Conservation (phyloP, 2,113 vertebrate species). For the Actenoides lindsayi region DNA sequence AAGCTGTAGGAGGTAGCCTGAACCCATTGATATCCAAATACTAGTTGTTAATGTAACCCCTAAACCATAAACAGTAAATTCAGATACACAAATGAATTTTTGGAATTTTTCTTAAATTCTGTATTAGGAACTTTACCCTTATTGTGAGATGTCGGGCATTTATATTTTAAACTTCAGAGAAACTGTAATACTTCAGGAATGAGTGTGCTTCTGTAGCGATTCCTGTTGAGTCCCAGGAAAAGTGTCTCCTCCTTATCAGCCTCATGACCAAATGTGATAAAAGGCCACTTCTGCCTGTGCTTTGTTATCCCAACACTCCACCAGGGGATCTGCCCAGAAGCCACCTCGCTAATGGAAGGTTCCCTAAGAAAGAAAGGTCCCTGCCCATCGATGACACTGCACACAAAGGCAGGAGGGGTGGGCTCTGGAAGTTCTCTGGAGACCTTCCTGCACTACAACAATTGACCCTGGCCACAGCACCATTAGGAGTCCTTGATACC, state of each 20-base stretch:
- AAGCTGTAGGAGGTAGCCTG: neutral
- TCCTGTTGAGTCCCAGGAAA: neutral
- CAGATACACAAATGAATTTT: neutral
- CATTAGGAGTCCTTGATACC: slow-evolving; percentile 36
- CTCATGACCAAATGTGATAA: neutral
- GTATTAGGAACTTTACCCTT: neutral
- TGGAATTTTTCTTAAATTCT: neutral
- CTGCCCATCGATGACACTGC: neutral
- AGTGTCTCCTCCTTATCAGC: slow-evolving; percentile 2
- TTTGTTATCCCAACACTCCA: slow-evolving; percentile 7
- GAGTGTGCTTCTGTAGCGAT: neutral
- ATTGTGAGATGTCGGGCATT: neutral
- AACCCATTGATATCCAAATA: neutral
- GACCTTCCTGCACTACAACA: slow-evolving; percentile 21
- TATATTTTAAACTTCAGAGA: neutral
- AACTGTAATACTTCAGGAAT: neutral
- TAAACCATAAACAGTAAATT: neutral
- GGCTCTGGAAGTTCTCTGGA: slow-evolving; percentile 4
- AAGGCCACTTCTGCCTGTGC: neutral
- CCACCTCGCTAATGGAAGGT: slow-evolving; percentile 32
- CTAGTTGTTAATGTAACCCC: neutral
- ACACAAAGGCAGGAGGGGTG: neutral
- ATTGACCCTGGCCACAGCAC: neutral
- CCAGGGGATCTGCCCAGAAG: neutral
- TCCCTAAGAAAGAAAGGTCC: slow-evolving; percentile 51